Conservation (phyloP, 2,797 vertebrate species). For the Parotocinclus haroldoi region DNA sequence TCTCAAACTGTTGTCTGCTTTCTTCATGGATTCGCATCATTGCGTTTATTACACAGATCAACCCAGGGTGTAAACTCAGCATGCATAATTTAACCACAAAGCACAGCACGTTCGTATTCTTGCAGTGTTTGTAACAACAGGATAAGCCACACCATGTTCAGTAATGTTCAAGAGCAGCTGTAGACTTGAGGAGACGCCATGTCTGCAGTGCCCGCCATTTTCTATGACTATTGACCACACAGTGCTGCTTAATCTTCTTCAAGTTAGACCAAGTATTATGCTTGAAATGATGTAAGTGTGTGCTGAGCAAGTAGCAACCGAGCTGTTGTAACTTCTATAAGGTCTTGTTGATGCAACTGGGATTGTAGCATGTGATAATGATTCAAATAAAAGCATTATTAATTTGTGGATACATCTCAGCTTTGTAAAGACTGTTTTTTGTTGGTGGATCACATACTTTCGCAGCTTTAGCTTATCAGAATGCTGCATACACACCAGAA, state of each 20-base stretch:
- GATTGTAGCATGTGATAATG: too few relatives aligned
- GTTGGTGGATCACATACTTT: too few relatives aligned
- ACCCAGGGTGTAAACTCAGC: too few relatives aligned
- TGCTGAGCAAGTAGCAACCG: too few relatives aligned
- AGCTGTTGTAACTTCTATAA: too few relatives aligned
- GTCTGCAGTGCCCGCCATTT: constrained; percentile 49
- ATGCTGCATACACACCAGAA: too few relatives aligned
- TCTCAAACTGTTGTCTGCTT: constrained; percentile 14
- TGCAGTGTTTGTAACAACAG: constrained; percentile 39
- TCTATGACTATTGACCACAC: constrained; percentile 5
- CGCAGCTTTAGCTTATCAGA: too few relatives aligned
- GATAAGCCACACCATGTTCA: constrained; percentile 28
- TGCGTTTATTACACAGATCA: neutral
- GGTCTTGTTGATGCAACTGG: too few relatives aligned
- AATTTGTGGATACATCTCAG: too few relatives aligned
- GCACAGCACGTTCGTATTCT: neutral
- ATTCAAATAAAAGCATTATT: too few relatives aligned
- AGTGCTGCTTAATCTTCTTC: neutral
- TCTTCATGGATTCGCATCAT: neutral
- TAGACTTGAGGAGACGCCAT: constrained; percentile 49
- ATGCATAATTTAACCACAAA: neutral
- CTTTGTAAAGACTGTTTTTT: too few relatives aligned
- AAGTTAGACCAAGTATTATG: neutral
- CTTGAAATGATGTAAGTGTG: too few relatives aligned
- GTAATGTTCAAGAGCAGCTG: constrained; percentile 33